Evolutionary conservation across 2,888 invertebrate genomes (phyloP), one percentile per base, ranked within the genome.

Genomic region (Melolontha melolontha): DNA sequence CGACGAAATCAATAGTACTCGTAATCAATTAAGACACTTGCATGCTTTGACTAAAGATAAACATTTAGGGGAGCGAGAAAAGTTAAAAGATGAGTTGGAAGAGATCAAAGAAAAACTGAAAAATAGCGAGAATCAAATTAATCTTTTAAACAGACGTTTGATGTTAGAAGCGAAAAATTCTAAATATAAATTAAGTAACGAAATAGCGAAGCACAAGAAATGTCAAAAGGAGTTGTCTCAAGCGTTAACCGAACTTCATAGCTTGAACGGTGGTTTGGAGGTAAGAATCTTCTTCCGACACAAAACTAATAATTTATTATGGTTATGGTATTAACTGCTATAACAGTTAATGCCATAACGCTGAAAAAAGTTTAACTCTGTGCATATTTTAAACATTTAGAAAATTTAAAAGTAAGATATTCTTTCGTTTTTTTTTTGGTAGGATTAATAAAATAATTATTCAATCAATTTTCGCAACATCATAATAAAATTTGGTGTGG

Each of bases 151-250:
- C 67, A 87, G 92, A 49, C 90, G 90, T 75, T 82, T 92, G 11
- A 86, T 89, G 67, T 82, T 94, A 40, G 93, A 94, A 79, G 86
- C 87, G 1, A 94, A 94, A 84, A 92, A 90, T 79, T 88, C 88
- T 73, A 90, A 87, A 67, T 90, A 92, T 73, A 91, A 92, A 78
- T 80, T 93, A 12, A 88, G 90, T 70, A 79, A 81, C 0, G 94
- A 94, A 80, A 87, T 90, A 63, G 85, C 85, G 63, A 92, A 91
- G 74, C 89, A 90, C 70, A 92, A 90, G 72, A 91, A 91, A 75
- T 87, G 90, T 1, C 86, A 92, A 72, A 87, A 87, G 47, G 90
- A 91, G 70, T 83, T 93, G 50, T 87, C 89, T 66, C 85, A 88
- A 49, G 87, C 90, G 1, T 84, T 89, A 62, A 84, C 79, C 8